Conservation (phyloP, 2,888 invertebrate species). For the Euplexia lucipara region DNA sequence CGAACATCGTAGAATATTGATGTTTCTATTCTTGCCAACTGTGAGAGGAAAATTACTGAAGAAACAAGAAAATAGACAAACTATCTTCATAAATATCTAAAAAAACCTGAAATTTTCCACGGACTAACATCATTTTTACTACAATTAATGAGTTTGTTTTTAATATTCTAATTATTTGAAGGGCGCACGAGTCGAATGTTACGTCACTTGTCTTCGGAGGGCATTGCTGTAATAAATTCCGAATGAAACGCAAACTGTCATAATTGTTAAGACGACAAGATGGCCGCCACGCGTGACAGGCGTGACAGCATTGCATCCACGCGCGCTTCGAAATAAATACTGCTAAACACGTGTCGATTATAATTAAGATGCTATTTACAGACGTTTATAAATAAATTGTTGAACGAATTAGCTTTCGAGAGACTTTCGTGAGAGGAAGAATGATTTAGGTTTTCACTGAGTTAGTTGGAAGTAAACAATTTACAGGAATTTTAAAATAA, state of each 20-base stretch:
- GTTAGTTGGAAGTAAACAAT: too few relatives aligned
- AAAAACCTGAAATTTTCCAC: slow-evolving; percentile 12
- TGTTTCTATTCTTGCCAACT: slow-evolving; percentile 23
- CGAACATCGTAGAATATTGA: slow-evolving; percentile 36
- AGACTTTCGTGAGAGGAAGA: slow-evolving; percentile 26
- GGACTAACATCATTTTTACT: slow-evolving; percentile 1
- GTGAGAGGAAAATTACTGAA: slow-evolving; percentile 7
- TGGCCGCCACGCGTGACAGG: slow-evolving; percentile 55
- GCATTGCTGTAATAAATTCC: slow-evolving; percentile 55
- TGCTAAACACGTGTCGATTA: slow-evolving; percentile 59
- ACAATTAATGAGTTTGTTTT: slow-evolving; percentile 39
- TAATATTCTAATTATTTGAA: slow-evolving; percentile 52
- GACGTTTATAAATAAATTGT: slow-evolving; percentile 48
- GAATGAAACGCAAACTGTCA: slow-evolving; percentile 56
- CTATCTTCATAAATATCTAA: slow-evolving; percentile 20
- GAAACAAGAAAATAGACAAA: slow-evolving; percentile 29
- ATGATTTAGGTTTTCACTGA: background rate
- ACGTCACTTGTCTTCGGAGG: slow-evolving; percentile 38
- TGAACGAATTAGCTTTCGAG: slow-evolving; percentile 33
- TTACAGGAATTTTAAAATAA: background rate
- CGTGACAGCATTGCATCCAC: slow-evolving; percentile 46
- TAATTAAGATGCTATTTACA: slow-evolving; percentile 56
- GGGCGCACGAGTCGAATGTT: slow-evolving; percentile 51
- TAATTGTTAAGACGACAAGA: slow-evolving; percentile 59
- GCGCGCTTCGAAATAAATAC: slow-evolving; percentile 59